phyloP scores from a whole-genome alignment of 2,113 vertebrate genomes.

The Casuarius casuarius region DNA sequence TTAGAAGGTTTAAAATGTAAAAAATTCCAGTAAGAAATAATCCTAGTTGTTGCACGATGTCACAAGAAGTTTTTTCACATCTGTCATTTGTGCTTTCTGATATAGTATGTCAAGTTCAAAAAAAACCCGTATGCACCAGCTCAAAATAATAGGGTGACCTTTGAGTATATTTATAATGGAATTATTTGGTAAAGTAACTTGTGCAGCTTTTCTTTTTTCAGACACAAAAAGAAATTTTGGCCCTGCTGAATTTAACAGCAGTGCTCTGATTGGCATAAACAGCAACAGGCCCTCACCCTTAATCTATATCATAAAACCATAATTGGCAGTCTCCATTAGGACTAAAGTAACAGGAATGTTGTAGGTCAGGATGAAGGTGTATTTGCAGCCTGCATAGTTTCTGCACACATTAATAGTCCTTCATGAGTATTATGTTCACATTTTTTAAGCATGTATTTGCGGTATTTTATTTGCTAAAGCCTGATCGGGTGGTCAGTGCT shows the following conservation, averaged over 20 bases:
- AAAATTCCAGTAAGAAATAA: not conserved
- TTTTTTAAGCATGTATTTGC: conserved; percentile 63
- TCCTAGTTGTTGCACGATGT: not conserved
- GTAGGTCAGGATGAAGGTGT: conserved; percentile 45
- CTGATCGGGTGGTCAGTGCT: conserved; percentile 13
- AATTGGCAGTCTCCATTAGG: conserved; percentile 5
- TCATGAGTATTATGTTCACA: conserved; percentile 61
- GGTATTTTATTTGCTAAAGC: conserved; percentile 66
- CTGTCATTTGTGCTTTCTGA: not conserved
- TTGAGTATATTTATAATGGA: not conserved
- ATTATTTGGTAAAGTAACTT: not conserved
- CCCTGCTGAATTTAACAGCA: not conserved
- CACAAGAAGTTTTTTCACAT: not conserved
- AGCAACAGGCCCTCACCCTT: not conserved
- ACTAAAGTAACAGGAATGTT: conserved; percentile 45
- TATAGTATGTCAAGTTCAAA: not conserved
- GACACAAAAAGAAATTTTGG: not conserved
- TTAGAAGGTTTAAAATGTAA: not conserved
- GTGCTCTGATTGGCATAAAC: not conserved
- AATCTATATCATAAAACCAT: conserved; percentile 33
- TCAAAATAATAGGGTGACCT: not conserved
- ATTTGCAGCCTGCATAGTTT: conserved; percentile 66
- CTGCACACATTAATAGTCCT: conserved; percentile 52
- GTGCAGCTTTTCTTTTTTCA: not conserved
- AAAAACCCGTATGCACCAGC: not conserved